A percentile compares a stretch with the other conserved stretches of the same genome.
Conservation (phyloP, 2,113 vertebrate genomes). For the Podarcis muralis region DNA sequence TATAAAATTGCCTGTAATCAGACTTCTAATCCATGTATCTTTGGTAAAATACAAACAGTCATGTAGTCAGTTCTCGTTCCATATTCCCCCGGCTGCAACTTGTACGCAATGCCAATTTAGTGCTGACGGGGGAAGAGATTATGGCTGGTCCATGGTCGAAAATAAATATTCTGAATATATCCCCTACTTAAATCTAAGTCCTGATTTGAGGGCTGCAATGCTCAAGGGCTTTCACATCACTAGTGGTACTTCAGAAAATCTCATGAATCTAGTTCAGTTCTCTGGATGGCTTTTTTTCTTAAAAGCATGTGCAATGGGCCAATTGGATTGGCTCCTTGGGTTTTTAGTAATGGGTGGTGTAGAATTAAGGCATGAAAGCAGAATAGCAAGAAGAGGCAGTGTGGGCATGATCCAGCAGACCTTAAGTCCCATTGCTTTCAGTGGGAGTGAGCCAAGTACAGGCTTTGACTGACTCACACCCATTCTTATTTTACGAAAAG, state of each 20-base stretch:
- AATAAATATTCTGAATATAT: not conserved
- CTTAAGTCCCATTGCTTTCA: not conserved
- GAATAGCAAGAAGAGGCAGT: not conserved
- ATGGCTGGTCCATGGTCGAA: not conserved
- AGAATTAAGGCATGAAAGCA: not conserved
- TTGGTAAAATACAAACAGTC: not conserved
- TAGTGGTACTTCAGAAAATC: not conserved
- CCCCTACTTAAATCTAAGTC: not conserved
- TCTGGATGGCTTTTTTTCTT: constrained; percentile 43
- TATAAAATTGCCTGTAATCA: not conserved
- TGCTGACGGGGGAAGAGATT: not conserved
- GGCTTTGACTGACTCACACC: not conserved
- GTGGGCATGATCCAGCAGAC: not conserved
- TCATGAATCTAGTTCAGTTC: constrained; percentile 18
- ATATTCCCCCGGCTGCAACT: constrained; percentile 22
- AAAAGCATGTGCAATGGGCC: not conserved
- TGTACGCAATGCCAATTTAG: not conserved
- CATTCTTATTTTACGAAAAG: not conserved
- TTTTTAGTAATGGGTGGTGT: not conserved
- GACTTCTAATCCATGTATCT: not conserved
- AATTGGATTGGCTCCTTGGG: not conserved
- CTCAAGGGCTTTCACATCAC: not conserved
- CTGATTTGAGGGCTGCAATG: not conserved
- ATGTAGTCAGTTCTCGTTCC: not conserved
- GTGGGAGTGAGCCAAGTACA: not conserved